Evolutionary conservation across 1,140 invertebrate genomes (phyloP), one percentile per base, ranked within the genome.

Genomic region (Limonius californicus): DNA sequence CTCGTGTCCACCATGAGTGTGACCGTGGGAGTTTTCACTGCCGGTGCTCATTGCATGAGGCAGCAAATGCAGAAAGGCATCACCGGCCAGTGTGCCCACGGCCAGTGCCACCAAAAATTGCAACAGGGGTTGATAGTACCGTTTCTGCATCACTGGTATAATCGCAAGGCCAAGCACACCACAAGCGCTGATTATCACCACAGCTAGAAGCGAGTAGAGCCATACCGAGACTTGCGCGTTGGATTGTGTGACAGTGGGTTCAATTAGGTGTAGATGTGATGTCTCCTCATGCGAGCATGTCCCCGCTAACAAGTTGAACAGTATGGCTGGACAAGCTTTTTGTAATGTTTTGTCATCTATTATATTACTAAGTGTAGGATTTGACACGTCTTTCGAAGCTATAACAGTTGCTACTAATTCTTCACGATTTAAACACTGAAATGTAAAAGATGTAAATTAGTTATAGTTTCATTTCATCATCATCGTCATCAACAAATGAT

Each of bases 91-190:
- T 2, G 94, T 94, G 14, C 75, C 94, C 27, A 97, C 89, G 23
- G 95, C 95, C 57, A 97, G 79, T 0, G 94, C 92, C 2, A 97
- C 92, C 58, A 97, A 79, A 77, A 95, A 95, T 76, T 96, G 94
- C 59, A 97, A 80, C 32, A 97, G 78, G 65, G 93, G 89, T 69
- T 95, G 89, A 74, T 96, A 97, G 77, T 94, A 93, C 57, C 85
- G 84, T 71, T 90, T 91, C 73, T 92, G 87, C 88, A 95, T 94
- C 9, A 94, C 84, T 1, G 93, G 93, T 72, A 96, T 92, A 1
- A 96, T 88, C 19, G 86, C 86, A 16, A 95, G 86, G 9, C 89
- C 91, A 8, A 94, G 76, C 39, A 96, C 74, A 30, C 93, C 93
- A 68, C 91, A 91, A 2, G 91, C 78, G 71, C 91, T 92, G 62